Percentiles rank a stretch among this genome's conserved stretches.
phyloP scores from a whole-genome alignment of 2,888 invertebrate species.

The Harpalus rufipes region DNA sequence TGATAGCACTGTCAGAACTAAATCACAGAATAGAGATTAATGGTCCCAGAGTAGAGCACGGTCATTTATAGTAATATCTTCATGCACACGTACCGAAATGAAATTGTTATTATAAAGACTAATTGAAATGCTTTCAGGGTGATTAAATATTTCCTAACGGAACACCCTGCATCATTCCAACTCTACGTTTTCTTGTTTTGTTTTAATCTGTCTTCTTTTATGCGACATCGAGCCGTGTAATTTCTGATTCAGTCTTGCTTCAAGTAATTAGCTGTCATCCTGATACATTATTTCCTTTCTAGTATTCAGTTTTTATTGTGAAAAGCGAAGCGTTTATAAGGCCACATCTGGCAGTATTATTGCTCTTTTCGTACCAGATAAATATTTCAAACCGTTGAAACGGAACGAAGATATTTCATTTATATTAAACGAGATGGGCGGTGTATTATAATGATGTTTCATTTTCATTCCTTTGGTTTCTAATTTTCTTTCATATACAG shows the following conservation, averaged over 20 bases:
- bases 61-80: constrained; percentile 42
- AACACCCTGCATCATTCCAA: constrained; percentile 14
- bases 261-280: constrained; percentile 59
- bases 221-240: constrained; percentile 33
- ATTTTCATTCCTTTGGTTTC: not conserved
- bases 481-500: not conserved
- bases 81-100: constrained; percentile 10
- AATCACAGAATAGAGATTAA: constrained; percentile 42
- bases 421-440: constrained; percentile 15
- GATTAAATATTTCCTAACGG: constrained; percentile 45
- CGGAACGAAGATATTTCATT: not conserved
- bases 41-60: constrained; percentile 24
- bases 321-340: constrained; percentile 37
- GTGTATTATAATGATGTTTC: constrained; percentile 10
- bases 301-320: constrained; percentile 36
- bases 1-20: constrained; percentile 37
- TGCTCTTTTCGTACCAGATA: constrained; percentile 13
- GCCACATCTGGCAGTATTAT: constrained; percentile 22
- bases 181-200: constrained; percentile 2
- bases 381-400: constrained; percentile 20
- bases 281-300: constrained; percentile 61
- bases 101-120: constrained; percentile 43
- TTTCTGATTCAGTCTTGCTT: constrained; percentile 40
- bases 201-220: constrained; percentile 32
- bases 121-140: constrained; percentile 32